Percentiles rank a stretch among this genome's conserved stretches.
phyloP scores from a whole-genome alignment of 2,888 invertebrate species.

The Trichogramma dendrolimi region DNA sequence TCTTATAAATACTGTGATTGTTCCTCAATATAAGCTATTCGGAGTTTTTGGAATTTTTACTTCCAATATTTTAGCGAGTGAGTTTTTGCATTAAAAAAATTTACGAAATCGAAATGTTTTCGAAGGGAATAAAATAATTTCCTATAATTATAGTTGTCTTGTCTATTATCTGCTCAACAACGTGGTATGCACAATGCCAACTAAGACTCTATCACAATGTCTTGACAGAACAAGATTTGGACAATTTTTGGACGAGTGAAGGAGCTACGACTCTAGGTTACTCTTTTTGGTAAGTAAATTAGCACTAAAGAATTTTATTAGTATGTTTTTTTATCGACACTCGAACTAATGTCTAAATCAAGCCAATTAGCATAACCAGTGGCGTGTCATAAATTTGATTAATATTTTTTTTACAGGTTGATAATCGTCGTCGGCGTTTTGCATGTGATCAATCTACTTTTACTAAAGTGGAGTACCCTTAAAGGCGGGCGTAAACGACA shows the following conservation, averaged over 20 bases:
- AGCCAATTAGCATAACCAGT: too few species aligned
- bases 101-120: not conserved
- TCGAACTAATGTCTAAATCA: too few species aligned
- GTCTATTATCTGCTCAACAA: conserved; percentile 69
- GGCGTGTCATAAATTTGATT: too few species aligned
- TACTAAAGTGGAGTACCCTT: conserved; percentile 69
- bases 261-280: conserved; percentile 77
- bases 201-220: conserved; percentile 78
- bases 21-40: conserved; percentile 65
- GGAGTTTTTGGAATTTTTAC: conserved; percentile 69
- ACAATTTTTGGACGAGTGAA: conserved; percentile 78
- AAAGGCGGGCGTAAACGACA: conserved; percentile 59
- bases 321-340: conserved; percentile 16
- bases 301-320: not conserved
- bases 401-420: conserved; percentile 56
- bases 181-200: conserved; percentile 83
- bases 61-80: conserved; percentile 75
- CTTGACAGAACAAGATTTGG: conserved; percentile 72
- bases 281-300: conserved; percentile 70
- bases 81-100: conserved; percentile 42
- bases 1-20: conserved; percentile 74
- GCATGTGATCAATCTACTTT: conserved; percentile 68
- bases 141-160: conserved; percentile 61
- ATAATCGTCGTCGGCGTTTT: conserved; percentile 68
- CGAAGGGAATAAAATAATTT: too few species aligned